These are phyloP conservation scores for Tromatobia lineatoria DNA, from an alignment of 2,888 invertebrate species.

Conservation along the genomic window DNA sequence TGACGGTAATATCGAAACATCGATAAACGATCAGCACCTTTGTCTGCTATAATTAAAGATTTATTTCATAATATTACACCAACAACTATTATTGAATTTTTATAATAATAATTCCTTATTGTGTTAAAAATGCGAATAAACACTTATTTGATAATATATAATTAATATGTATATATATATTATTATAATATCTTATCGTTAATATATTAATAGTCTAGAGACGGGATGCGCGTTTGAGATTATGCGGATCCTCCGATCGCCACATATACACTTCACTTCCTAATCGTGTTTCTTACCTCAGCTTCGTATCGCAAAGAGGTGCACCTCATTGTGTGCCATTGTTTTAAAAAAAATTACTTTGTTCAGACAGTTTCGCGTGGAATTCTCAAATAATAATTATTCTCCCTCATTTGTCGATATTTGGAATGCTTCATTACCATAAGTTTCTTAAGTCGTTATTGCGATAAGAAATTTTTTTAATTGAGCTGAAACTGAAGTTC, in stretches of 20 bases:
- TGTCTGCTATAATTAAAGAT: constrained; percentile 82
- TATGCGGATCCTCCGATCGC: constrained; percentile 74
- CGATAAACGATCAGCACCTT: constrained; percentile 15
- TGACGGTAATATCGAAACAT: not conserved
- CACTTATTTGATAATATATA: constrained; percentile 83
- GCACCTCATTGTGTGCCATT: constrained; percentile 44
- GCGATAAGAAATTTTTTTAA: constrained; percentile 54
- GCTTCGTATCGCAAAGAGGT: constrained; percentile 70
- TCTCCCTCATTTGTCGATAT: constrained; percentile 54
- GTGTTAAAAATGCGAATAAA: constrained; percentile 85
- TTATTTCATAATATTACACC: constrained; percentile 85
- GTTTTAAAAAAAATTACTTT: constrained; percentile 48
- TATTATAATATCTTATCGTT: constrained; percentile 82
- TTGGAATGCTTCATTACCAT: constrained; percentile 68
- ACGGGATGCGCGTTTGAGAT: constrained; percentile 81
- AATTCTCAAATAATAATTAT: constrained; percentile 53
- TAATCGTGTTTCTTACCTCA: constrained; percentile 69
- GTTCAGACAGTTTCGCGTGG: constrained; percentile 42
- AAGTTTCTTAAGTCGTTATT: constrained; percentile 53
- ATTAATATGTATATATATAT: constrained; percentile 77
- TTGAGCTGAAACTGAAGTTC: constrained; percentile 43
- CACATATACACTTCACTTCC: constrained; percentile 67
- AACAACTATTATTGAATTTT: constrained; percentile 85
- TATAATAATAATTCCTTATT: constrained; percentile 84
- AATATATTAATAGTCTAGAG: constrained; percentile 83